These are phyloP conservation scores for Platerodrilus igneus DNA, from an alignment of 2,888 invertebrate genomes.

Conservation along the genomic window DNA sequence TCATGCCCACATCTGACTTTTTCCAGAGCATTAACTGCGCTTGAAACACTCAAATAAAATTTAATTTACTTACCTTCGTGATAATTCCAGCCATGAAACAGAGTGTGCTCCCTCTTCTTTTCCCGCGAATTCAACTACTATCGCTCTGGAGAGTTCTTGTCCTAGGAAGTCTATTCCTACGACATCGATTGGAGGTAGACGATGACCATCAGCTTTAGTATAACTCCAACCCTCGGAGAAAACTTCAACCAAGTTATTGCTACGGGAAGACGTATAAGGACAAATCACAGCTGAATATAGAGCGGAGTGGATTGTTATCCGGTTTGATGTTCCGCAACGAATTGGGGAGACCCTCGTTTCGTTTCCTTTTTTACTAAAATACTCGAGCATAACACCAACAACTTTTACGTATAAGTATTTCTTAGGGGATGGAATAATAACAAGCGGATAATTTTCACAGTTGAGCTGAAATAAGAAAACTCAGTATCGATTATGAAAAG, in stretches of 20 bases:
- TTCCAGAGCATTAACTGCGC: no score
- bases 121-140: slow-evolving; percentile 76
- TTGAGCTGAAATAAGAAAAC: slow-evolving; percentile 64
- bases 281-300: slow-evolving; percentile 56
- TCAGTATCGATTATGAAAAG: slow-evolving; percentile 10
- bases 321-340: slow-evolving; percentile 70
- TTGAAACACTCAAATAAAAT: neutral
- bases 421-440: slow-evolving; percentile 71
- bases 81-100: slow-evolving; percentile 79
- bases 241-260: slow-evolving; percentile 68
- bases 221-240: slow-evolving; percentile 78
- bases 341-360: slow-evolving; percentile 50
- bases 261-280: slow-evolving; percentile 52
- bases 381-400: slow-evolving; percentile 55
- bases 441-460: slow-evolving; percentile 75
- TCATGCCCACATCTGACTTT: no score
- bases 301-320: slow-evolving; percentile 73
- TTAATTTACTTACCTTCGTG: slow-evolving; percentile 52
- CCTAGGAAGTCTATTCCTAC: slow-evolving; percentile 57
- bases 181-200: slow-evolving; percentile 45
- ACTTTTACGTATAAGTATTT: slow-evolving; percentile 77
- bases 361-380: slow-evolving; percentile 54
- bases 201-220: slow-evolving; percentile 41
- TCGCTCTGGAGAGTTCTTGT: slow-evolving; percentile 60
- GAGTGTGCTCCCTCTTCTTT: slow-evolving; percentile 70